Base-by-base conservation (phyloP, 2,888 invertebrate species). In the Cerastis rubricosa region DNA sequence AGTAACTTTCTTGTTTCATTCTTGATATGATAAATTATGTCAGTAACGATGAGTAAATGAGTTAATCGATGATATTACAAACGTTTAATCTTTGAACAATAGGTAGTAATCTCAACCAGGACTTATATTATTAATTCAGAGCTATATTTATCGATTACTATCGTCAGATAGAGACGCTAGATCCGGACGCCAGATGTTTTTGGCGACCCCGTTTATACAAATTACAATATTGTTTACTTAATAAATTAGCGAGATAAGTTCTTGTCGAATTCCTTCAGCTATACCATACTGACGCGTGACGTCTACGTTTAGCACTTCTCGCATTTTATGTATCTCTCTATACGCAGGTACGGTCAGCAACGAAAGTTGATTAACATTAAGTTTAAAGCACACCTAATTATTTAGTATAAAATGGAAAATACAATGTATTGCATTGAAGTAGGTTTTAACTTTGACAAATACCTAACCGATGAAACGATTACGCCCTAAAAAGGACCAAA, bases 181-280 rank as follows among this genome's bases (percentile, higher is more conserved):
- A 71, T 71, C 75, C 73, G 74, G 67, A 76, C 66, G 76, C 88
- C 88, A 85, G 77, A 87, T 87, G 88, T 86, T 82, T 76, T 74
- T 67, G 74, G 61, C 74, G 86, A 82, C 86, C 86, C 77, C 74
- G 80, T 72, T 79, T 61, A 43, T n/a, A 63, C 72, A 35, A 35
- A 35, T 35, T 35, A 2, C 35, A 71, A 35, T 35, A 72, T 63
- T 87, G 81, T 87, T 87, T 87, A 87, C 81, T 47, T 78, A 79
- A 71, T 71, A 78, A 75, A 80, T 84, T 80, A 74, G 71, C 76
- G 69, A 69, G 71, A 35, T 72, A 75, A 78, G 61, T 77, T 87
- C 61, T 63, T 78, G 64, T 74, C 63, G 65, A 59, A 79, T 79
- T 76, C 64, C 66, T 71, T 54, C 35, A 61, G 35, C 45, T 79